phyloP scores from a whole-genome alignment of 2,113 vertebrate species.

The Nycticryphes semicollaris region DNA sequence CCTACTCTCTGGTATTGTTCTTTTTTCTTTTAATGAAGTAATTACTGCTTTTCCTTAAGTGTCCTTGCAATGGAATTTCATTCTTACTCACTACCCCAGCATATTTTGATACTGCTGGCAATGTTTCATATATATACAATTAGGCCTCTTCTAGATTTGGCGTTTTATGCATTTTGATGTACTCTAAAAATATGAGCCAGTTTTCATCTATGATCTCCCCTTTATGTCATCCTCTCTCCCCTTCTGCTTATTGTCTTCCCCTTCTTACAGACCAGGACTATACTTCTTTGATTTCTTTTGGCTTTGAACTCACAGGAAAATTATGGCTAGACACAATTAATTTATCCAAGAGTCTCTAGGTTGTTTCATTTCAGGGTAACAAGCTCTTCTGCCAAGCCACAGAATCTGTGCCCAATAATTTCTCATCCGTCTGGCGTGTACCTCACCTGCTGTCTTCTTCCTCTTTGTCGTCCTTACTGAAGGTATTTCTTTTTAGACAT shows the following conservation, averaged over 20 bases:
- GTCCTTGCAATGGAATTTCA: background rate
- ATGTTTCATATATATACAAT: background rate
- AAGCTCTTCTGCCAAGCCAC: background rate
- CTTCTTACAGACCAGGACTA: background rate
- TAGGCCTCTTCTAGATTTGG: background rate
- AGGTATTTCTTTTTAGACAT: background rate
- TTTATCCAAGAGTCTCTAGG: background rate
- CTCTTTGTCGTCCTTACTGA: background rate
- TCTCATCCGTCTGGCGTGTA: background rate
- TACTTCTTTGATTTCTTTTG: background rate
- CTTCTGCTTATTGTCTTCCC: background rate
- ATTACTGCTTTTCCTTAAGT: background rate
- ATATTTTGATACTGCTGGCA: background rate
- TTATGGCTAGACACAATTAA: background rate
- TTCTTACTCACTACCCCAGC: background rate
- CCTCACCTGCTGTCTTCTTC: background rate
- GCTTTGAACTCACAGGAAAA: background rate
- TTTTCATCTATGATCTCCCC: background rate
- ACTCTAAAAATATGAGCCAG: background rate
- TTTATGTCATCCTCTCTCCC: background rate
- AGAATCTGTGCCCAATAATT: background rate
- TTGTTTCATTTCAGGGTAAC: background rate
- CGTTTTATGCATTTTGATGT: background rate
- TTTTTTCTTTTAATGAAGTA: background rate
- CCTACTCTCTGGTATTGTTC: background rate